Evolutionary conservation across 2,888 invertebrate genomes (phyloP).

Genomic region (Tinea trinotella): DNA sequence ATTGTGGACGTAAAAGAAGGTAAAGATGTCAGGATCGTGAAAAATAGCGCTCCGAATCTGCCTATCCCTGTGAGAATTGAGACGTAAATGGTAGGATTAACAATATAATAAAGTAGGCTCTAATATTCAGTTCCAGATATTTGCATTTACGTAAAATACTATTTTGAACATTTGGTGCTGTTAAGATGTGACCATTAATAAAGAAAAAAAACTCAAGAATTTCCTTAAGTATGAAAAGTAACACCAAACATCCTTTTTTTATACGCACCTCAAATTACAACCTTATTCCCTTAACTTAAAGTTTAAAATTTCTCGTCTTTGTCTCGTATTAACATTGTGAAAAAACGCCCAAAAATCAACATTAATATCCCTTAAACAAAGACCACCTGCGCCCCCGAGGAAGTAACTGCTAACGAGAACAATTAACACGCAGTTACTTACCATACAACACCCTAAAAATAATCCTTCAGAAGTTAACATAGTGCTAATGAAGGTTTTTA

Average conservation of each 20-base stretch:
- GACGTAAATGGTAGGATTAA: no score
- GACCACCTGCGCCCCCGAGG: slow-evolving; percentile 60
- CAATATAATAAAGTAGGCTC: no score
- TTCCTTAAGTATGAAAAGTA: neutral
- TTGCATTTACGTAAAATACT: no score
- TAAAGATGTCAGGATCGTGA: no score
- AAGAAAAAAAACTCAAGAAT: neutral
- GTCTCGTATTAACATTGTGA: neutral
- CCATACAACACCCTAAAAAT: slow-evolving; percentile 26
- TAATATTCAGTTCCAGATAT: no score
- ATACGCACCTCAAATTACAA: neutral
- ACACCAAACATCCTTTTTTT: neutral
- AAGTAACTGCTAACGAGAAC: slow-evolving; percentile 47
- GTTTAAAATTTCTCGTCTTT: neutral
- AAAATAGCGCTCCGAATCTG: no score
- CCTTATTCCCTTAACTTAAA: neutral
- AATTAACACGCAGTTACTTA: slow-evolving; percentile 28
- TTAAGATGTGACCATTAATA: neutral
- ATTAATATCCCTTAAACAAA: slow-evolving; percentile 44
- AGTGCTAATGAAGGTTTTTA: slow-evolving; percentile 15
- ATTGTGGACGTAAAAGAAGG: no score
- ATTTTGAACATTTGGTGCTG: neutral
- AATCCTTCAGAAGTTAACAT: slow-evolving; percentile 19
- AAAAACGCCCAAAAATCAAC: slow-evolving; percentile 5
- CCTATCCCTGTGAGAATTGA: no score